phyloP scores from a whole-genome alignment of 2,888 invertebrate genomes.

The Sipha maydis region DNA sequence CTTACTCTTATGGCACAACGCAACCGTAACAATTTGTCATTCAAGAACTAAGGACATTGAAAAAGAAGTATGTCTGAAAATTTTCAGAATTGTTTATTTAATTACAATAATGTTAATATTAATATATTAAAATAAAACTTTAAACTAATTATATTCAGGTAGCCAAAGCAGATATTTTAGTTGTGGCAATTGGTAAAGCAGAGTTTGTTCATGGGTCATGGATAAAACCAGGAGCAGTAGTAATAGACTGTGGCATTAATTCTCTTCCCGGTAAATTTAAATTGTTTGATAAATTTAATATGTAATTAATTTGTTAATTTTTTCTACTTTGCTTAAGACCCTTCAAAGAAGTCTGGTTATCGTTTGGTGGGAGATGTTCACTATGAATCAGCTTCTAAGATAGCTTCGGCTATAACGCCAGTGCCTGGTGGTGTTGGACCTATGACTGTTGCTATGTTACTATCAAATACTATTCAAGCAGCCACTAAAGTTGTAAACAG shows the following conservation, averaged over 20 bases:
- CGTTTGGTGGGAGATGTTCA: slow-evolving; percentile 95
- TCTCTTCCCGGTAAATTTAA: slow-evolving; percentile 78
- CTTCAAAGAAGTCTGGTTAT: slow-evolving; percentile 80
- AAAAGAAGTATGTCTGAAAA: slow-evolving; percentile 72
- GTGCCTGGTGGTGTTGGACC: slow-evolving; percentile 98
- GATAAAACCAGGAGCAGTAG: slow-evolving; percentile 97
- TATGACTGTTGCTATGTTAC: slow-evolving; percentile 98
- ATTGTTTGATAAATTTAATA: slow-evolving; percentile 12
- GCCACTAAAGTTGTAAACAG: slow-evolving; percentile 70
- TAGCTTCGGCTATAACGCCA: slow-evolving; percentile 91
- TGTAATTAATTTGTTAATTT: slow-evolving; percentile 15
- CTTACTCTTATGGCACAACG: slow-evolving; percentile 94
- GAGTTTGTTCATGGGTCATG: slow-evolving; percentile 93
- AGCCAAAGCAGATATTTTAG: slow-evolving; percentile 89
- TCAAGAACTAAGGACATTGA: slow-evolving; percentile 88
- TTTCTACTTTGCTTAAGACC: slow-evolving; percentile 71
- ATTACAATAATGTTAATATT: neutral
- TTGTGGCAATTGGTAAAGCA: slow-evolving; percentile 93
- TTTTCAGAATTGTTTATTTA: neutral
- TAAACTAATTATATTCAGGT: slow-evolving; percentile 69
- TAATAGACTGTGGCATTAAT: slow-evolving; percentile 99
- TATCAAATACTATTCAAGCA: slow-evolving; percentile 87
- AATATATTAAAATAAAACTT: neutral
- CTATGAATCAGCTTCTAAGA: slow-evolving; percentile 80
- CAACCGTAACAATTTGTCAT: slow-evolving; percentile 97